These are phyloP conservation scores for Siderastrea radians DNA, from an alignment of 92 coral and sea anemone species.

Conservation along the genomic window DNA sequence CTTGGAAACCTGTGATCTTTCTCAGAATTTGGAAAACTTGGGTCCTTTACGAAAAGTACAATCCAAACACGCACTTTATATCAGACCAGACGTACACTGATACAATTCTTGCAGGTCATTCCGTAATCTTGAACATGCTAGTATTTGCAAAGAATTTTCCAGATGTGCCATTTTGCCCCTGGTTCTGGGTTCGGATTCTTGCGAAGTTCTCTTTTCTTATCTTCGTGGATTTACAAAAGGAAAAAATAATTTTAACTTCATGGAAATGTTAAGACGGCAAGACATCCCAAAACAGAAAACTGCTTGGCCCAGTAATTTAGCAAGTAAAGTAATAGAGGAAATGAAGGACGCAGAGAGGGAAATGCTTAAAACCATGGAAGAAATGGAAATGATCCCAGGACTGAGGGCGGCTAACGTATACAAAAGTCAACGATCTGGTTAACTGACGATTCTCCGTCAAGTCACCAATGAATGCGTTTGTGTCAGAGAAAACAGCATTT, in stretches of 20 bases:
- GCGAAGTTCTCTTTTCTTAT: conserved; percentile 20
- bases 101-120: conserved; percentile 27
- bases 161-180: conserved; percentile 11
- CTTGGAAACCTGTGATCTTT: conserved; percentile 28
- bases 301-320: neutral
- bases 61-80: conserved; percentile 18
- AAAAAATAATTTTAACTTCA: conserved; percentile 20
- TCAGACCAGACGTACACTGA: conserved; percentile 27
- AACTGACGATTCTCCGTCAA: neutral
- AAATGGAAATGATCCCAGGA: too few species aligned
- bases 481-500: neutral
- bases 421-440: neutral
- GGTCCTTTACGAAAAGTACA: neutral
- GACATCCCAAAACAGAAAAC: neutral
- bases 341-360: conserved; percentile 34
- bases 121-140: conserved; percentile 21
- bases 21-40: conserved; percentile 23
- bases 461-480: neutral
- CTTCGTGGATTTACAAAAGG: conserved; percentile 34
- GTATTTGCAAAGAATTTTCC: conserved; percentile 20
- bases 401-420: too few species aligned
- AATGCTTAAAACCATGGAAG: conserved; percentile 14
- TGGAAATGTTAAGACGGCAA: conserved; percentile 24
- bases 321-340: conserved; percentile 3
- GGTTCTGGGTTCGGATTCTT: conserved; percentile 32